Evolutionary conservation across 2,113 vertebrate genomes (phyloP).

Genomic region (Notarius quadriscutis): DNA sequence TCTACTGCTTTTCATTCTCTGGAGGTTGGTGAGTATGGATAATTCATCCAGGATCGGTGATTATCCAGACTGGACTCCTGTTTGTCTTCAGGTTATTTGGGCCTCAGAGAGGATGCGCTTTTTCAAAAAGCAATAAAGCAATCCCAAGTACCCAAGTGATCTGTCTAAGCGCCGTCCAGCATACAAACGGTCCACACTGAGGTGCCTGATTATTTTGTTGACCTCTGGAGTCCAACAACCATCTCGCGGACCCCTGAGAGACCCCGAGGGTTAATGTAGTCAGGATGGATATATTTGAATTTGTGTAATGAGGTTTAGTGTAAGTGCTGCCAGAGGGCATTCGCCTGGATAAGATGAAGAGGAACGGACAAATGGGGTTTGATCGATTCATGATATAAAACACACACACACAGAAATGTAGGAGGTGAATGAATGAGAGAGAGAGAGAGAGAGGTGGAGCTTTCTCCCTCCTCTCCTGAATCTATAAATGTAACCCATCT

Average conservation of each 20-base stretch:
- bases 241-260: neutral
- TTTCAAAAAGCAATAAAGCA: neutral
- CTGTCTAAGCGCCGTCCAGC: neutral
- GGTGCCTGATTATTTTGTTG: neutral
- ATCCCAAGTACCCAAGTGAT: neutral
- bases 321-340: neutral
- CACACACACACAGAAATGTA: slow-evolving; percentile 18
- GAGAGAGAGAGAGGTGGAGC: slow-evolving; percentile 2
- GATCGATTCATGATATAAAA: neutral
- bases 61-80: neutral
- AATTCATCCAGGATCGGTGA: neutral
- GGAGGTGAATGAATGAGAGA: neutral
- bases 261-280: neutral
- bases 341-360: neutral
- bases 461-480: slow-evolving; percentile 7
- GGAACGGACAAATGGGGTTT: slow-evolving; percentile 14
- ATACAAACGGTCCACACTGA: neutral
- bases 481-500: slow-evolving; percentile 15
- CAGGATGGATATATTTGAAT: neutral
- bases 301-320: neutral
- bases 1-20: too few species aligned
- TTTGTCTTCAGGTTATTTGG: neutral
- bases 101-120: neutral
- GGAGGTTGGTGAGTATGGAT: too few species aligned
- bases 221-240: neutral